Conservation (phyloP, 2,888 invertebrate genomes). For the Cosmopolites sordidus region DNA sequence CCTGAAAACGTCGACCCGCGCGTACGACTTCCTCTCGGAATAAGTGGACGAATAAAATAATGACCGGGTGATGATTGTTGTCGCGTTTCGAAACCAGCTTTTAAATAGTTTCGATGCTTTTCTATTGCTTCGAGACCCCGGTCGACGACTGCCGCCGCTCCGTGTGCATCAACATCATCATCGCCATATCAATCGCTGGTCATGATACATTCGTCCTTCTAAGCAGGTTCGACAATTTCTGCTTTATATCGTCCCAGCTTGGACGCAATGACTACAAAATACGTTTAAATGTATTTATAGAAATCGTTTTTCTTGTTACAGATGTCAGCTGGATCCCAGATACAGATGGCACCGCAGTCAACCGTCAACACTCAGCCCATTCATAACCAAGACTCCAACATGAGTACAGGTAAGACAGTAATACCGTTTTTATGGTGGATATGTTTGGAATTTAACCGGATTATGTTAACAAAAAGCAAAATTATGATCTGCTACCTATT, state of each 20-base stretch:
- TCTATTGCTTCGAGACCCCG: constrained; percentile 11
- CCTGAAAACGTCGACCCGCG: constrained; percentile 27
- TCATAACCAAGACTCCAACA: constrained; percentile 95
- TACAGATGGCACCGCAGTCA: constrained; percentile 96
- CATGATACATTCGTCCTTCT: too few relatives aligned
- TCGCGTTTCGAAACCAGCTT: constrained; percentile 24
- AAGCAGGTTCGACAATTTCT: too few relatives aligned
- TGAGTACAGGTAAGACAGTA: constrained; percentile 78
- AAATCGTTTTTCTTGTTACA: constrained; percentile 51
- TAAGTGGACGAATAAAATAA: constrained; percentile 24
- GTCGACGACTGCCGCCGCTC: too few relatives aligned
- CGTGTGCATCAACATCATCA: too few relatives aligned
- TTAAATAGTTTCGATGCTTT: constrained; percentile 23
- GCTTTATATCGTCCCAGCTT: too few relatives aligned
- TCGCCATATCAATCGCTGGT: too few relatives aligned
- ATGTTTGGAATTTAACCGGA: too few relatives aligned
- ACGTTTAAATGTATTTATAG: too few relatives aligned
- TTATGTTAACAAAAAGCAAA: too few relatives aligned
- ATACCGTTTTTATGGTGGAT: too few relatives aligned
- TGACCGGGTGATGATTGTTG: constrained; percentile 20
- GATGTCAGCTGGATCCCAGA: constrained; percentile 96
- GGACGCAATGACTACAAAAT: too few relatives aligned
- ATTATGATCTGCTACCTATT: too few relatives aligned
- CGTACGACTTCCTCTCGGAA: constrained; percentile 23
- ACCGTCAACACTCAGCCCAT: constrained; percentile 81